Evolutionary conservation across 2,888 invertebrate genomes (phyloP), one percentile per base, ranked within the genome.

Genomic region (Drosophila imparisetae): DNA sequence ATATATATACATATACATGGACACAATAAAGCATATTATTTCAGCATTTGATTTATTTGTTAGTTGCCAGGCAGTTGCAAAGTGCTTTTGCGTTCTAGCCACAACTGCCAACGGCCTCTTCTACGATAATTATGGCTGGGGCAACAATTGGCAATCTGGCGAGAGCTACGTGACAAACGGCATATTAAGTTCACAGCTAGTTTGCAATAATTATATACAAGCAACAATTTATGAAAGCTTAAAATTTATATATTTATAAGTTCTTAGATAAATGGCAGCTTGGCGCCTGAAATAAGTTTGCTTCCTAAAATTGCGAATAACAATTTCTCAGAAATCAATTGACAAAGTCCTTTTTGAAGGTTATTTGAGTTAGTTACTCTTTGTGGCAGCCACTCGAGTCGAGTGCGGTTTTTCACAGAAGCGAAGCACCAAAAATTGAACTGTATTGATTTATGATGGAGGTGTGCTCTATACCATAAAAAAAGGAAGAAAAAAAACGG

Each of bases 371-470:
- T 82, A 74, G 76, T 82, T 78, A 82, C 75, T 72, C 74, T 72
- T 64, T 71, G 62, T 50, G 72, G 74, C 24, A 49, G 63, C 71
- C 71, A 72, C 83, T 84, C 55, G 64, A 70, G 24, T 52, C 64
- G 66, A 82, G 66, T 73, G 77, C 40, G 34, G 49, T 4, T 45
- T 21, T 45, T 21, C 42, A 48, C 15, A 13, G 58, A 67, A 75
- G 54, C 73, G 76, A 63, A 67, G 75, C 81, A 75, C 27, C 68
- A 80, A 75, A 80, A 85, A 86, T 81, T 81, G 74, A 88, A 81
- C 83, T 78, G 74, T 88, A 87, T 86, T 86, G 88, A 87, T 88
- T 88, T 88, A 86, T 86, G 88, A 78, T 53, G 62, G 71, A 83
- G 80, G 80, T 83, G 78, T 72, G 48, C 21, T 36, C 30, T 30